Evolutionary conservation across 2,113 vertebrate genomes (phyloP).

Genomic region (Eublepharis macularius): DNA sequence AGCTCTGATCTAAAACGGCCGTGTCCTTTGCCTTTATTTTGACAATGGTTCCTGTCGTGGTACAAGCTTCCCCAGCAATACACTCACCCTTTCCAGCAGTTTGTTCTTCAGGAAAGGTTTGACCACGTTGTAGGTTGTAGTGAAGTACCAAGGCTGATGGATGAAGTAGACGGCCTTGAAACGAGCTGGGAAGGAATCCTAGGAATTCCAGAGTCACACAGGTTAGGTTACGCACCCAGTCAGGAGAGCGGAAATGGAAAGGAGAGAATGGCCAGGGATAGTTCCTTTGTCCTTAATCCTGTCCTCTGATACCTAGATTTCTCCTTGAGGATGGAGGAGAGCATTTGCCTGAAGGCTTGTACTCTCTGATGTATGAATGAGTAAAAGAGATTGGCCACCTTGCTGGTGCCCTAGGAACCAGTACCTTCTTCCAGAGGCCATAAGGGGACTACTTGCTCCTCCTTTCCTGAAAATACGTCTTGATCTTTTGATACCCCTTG

Average conservation of each 20-base stretch:
- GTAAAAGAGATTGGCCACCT: neutral
- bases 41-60: no score
- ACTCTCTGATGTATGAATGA: neutral
- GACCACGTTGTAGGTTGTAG: conserved; percentile 95
- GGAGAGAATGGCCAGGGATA: no score
- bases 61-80: no score
- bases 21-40: no score
- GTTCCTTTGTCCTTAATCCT: no score
- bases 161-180: conserved; percentile 97
- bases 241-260: neutral
- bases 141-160: conserved; percentile 99
- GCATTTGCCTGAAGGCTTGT: no score
- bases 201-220: conserved; percentile 34
- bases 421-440: neutral
- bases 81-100: conserved; percentile 90
- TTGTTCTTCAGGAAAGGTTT: conserved; percentile 98
- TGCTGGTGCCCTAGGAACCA: neutral
- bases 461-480: neutral
- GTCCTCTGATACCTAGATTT: no score
- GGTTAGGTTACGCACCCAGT: neutral
- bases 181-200: conserved; percentile 97
- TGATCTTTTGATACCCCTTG: conserved; percentile 9
- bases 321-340: no score
- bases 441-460: neutral
- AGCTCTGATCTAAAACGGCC: no score